These are phyloP conservation scores for Biston betularia DNA, from an alignment of 2,888 invertebrate species.

Conservation along the genomic window DNA sequence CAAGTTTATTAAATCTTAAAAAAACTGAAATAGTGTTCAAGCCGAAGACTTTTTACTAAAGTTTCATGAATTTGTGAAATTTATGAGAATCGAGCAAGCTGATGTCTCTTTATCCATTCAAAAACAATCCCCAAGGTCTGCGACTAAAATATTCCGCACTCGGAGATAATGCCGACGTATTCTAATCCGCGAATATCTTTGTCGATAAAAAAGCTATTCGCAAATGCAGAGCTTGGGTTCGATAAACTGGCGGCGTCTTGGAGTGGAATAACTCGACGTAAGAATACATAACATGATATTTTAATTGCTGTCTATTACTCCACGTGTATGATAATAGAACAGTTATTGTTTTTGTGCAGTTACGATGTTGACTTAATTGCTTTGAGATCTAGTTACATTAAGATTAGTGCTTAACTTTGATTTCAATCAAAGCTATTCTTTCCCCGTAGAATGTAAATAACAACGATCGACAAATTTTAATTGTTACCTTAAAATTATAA, in stretches of 20 bases:
- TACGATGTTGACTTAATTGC: not conserved
- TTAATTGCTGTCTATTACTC: slow-evolving; percentile 24
- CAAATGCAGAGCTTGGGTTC: slow-evolving; percentile 34
- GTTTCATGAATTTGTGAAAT: too few species aligned
- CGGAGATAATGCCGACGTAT: slow-evolving; percentile 15
- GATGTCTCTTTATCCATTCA: not conserved
- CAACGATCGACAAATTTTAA: too few species aligned
- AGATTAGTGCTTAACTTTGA: not conserved
- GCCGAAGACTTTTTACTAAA: too few species aligned
- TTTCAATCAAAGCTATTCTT: not conserved
- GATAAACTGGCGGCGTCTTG: slow-evolving; percentile 23
- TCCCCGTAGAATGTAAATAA: too few species aligned
- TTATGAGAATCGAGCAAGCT: not conserved
- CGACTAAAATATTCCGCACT: slow-evolving; percentile 13
- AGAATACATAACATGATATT: slow-evolving; percentile 23
- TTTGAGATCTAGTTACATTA: not conserved
- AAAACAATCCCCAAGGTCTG: slow-evolving; percentile 13
- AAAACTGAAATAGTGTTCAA: too few species aligned
- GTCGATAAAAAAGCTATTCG: slow-evolving; percentile 27
- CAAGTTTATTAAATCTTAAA: too few species aligned
- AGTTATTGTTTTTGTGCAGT: not conserved
- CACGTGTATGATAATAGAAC: not conserved
- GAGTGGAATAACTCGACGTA: slow-evolving; percentile 19
- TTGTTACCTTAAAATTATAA: too few species aligned
- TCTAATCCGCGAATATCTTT: slow-evolving; percentile 26